A percentile compares a stretch with the other conserved stretches of the same genome.
Conservation (phyloP, 1,140 invertebrate genomes). For the Polypedilum vanderplanki region DNA sequence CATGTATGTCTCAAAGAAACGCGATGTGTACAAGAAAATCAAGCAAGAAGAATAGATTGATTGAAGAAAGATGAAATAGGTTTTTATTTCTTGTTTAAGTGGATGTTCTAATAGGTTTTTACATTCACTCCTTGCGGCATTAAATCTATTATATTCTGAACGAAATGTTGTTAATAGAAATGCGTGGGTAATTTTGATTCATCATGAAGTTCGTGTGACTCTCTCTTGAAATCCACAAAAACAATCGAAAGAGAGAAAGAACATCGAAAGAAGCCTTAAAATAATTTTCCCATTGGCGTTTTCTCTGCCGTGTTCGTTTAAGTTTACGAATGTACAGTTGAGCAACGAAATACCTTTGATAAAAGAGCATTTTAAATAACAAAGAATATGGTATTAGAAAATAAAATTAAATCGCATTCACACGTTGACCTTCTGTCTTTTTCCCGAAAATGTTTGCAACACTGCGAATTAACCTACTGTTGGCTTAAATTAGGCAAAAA, state of each 20-base stretch:
- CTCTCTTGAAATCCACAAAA: neutral
- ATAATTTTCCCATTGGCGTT: constrained; percentile 14
- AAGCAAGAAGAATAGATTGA: neutral
- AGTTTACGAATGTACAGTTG: neutral
- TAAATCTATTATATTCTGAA: neutral
- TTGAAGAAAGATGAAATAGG: neutral
- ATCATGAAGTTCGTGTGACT: neutral
- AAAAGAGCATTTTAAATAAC: neutral
- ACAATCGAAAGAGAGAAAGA: too few species aligned
- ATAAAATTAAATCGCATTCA: constrained; percentile 10
- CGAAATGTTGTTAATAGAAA: neutral
- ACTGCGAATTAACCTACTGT: constrained; percentile 8
- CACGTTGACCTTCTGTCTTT: constrained; percentile 16
- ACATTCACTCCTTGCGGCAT: neutral
- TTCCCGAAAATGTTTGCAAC: neutral
- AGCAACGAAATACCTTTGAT: neutral
- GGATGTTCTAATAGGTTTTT: neutral
- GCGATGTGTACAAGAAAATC: neutral
- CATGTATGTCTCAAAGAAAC: neutral
- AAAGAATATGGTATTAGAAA: constrained; percentile 19
- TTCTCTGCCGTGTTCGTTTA: neutral
- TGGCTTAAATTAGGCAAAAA: neutral
- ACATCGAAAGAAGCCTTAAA: neutral
- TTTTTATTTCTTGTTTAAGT: neutral
- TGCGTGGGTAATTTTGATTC: constrained; percentile 11